Evolutionary conservation across 30 jellyfish, hydroid and myxozoan species (phyloP).

Genomic region (Pseudorhiza aurosa): DNA sequence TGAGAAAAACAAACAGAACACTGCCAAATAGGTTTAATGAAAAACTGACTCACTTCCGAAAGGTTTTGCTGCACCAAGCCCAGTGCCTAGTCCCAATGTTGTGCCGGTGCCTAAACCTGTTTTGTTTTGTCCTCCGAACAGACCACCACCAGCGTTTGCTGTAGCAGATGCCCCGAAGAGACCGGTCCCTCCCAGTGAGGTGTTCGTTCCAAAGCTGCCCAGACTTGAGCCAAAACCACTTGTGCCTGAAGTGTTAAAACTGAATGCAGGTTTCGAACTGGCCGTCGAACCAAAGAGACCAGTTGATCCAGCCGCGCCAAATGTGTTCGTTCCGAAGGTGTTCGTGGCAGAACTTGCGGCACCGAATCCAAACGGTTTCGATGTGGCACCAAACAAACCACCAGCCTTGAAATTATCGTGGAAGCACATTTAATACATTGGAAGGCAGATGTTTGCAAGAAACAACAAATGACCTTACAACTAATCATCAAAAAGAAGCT

Average conservation of each 20-base stretch:
- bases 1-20: too few relatives aligned
- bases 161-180: constrained; percentile 66
- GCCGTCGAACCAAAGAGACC: constrained; percentile 75
- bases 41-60: constrained; percentile 77
- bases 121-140: constrained; percentile 78
- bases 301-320: constrained; percentile 59
- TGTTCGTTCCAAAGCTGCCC: constrained; percentile 73
- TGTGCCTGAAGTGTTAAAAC: constrained; percentile 64
- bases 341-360: constrained; percentile 40
- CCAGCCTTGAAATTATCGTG: constrained; percentile 70
- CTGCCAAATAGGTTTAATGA: too few relatives aligned
- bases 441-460: neutral
- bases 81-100: constrained; percentile 69
- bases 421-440: neutral
- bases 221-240: constrained; percentile 68
- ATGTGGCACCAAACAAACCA: constrained; percentile 86
- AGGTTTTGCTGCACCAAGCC: constrained; percentile 53
- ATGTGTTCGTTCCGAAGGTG: constrained; percentile 66
- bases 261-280: constrained; percentile 69
- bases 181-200: constrained; percentile 58
- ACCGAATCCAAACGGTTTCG: constrained; percentile 74
- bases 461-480: neutral
- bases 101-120: constrained; percentile 68
- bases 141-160: constrained; percentile 52
- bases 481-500: neutral